Base-by-base conservation (phyloP, 2,113 vertebrate species). In the Megalops atlanticus region DNA sequence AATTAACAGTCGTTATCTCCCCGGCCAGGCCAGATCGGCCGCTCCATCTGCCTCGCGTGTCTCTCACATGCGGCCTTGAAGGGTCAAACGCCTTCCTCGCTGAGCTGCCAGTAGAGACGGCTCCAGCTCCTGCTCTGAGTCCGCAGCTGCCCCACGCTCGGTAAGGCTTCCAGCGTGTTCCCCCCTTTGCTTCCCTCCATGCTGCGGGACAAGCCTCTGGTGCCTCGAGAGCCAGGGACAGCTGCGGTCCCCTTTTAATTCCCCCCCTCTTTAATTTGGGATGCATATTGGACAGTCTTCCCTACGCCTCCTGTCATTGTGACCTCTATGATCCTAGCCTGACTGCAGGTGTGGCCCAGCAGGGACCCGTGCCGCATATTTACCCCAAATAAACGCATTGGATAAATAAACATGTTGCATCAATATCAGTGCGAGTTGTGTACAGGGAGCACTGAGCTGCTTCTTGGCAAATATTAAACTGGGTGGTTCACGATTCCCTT, bases 1-100 rank as follows among this genome's bases (percentile, higher is more conserved):
- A 80, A 80, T 80, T 80, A 80, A 74, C 79, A 54, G 31, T 64
- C 69, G 45, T 39, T 73, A 74, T 80, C 79, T 80, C 79, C 70
- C 45, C 40, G 79, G 70, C 70, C 45, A 54, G 79, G 47, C 70
- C 36, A 39, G 79, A 43, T 36, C 35, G 36, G 47, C 24, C 14
- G 12, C 40, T 54, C 36, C 80, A 64, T 76, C 58, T 43, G 36
- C 74, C 74, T 69, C 24, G 31, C 58, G 52, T 36, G 40, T 40
- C 64, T 45, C 31, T n/a, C 52, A 47, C 41, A 45, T 27, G 33
- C 14, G 52, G 80, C 73, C 74, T 75, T 81, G 52, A 58, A 64
- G 73, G 80, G 39, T 81, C 38, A 75, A 43, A 45, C 24, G 21
- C 36, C 24, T 39, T 39, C 49, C 72, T 75, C 39, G 18, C 38